Base-by-base conservation (phyloP, 2,797 vertebrate genomes). In the Brotula barbata region DNA sequence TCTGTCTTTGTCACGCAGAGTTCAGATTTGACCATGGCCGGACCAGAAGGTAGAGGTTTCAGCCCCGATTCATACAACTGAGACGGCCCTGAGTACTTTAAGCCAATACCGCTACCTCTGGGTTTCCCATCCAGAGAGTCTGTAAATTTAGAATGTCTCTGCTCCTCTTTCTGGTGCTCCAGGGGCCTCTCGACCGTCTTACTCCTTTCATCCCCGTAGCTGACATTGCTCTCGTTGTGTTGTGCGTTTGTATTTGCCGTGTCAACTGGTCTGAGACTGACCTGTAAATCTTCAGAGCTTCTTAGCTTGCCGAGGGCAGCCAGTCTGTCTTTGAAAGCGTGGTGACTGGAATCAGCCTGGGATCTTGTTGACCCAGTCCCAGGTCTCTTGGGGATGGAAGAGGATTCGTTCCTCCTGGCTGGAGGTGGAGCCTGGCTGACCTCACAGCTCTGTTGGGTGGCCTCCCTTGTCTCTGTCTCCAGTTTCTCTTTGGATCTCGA, bases 271-370 rank as follows among this genome's bases (percentile, higher is more conserved):
- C 58, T 75, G 0, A 71, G 53, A 2, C 77, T 44, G 1, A 76
- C 83, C 12, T 83, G 85, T 25, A 88, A 37, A 45, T 92, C 91
- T 63, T 94, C 93, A 0, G 89, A 86, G 68, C 90, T 91, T 69
- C 93, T 92, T 46, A 95, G 86, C 64, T 95, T 96, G 1, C 95
- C 94, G 42, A 97, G 90, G 1, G 91, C 94, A 0, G 92, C 93
- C 58, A 96, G 82, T 1, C 95, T 87, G 73, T 97, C 96, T 83
- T 95, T 93, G 68, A 97, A 94, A 6, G 94, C 93, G 31, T 92
- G 89, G 54, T 92, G 93, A 56, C 92, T 90, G 34, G 90, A 89
- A 22, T 91, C 90, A 0, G 91, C 91, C 2, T 85, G 90, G 19
- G 88, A 39, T 54, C 94, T 93, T 0, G 77, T 89, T 1, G 86